phyloP scores from a whole-genome alignment of 2,888 invertebrate species.

The Leucophenga montana region DNA sequence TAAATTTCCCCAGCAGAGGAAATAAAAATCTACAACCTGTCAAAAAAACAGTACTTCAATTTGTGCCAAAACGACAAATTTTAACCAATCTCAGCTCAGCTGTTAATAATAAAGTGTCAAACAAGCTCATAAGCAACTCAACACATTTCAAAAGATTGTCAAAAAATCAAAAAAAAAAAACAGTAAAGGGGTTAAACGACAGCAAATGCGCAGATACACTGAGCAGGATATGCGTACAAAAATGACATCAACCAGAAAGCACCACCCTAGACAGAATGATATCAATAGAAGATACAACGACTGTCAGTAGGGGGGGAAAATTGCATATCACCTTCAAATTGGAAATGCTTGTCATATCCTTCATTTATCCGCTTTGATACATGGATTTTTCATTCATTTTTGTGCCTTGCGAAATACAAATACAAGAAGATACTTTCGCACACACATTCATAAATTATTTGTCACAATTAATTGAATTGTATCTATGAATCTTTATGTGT shows the following conservation, averaged over 20 bases:
- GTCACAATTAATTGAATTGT: slow-evolving; percentile 66
- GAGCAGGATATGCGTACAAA: not conserved
- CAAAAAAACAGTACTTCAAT: no score
- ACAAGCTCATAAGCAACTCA: slow-evolving; percentile 53
- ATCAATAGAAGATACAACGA: not conserved
- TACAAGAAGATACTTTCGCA: slow-evolving; percentile 37
- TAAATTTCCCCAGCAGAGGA: no score
- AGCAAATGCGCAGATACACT: not conserved
- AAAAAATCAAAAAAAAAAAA: not conserved
- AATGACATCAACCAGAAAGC: not conserved
- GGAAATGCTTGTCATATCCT: slow-evolving; percentile 73
- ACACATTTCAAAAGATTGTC: slow-evolving; percentile 32
- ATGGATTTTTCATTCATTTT: slow-evolving; percentile 60
- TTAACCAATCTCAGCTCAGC: slow-evolving; percentile 28
- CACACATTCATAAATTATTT: slow-evolving; percentile 66
- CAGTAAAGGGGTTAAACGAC: not conserved
- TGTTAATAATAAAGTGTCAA: slow-evolving; percentile 54
- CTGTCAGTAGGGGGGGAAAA: slow-evolving; percentile 26
- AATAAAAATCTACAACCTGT: no score
- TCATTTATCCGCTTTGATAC: slow-evolving; percentile 64
- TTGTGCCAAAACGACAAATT: slow-evolving; percentile 25
- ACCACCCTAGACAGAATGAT: not conserved
- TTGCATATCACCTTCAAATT: slow-evolving; percentile 63
- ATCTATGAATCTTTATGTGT: slow-evolving; percentile 58
- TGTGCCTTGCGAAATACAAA: slow-evolving; percentile 32